A percentile compares a stretch with the other conserved stretches of the same genome.
phyloP scores from a whole-genome alignment of 2,888 invertebrate genomes.

The Nomada fabriciana region DNA sequence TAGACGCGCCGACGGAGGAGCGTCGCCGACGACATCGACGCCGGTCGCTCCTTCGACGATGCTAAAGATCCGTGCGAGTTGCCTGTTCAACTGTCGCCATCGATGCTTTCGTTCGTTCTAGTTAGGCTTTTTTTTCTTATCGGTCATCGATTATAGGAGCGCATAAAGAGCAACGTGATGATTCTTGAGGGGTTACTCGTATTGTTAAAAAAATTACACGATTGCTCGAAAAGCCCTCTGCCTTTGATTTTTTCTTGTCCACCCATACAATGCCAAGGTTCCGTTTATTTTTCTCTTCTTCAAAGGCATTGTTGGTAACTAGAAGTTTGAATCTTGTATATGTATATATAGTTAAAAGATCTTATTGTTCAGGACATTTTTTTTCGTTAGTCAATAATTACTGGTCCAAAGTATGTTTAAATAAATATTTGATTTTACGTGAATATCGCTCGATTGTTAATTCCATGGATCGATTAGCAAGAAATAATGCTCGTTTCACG shows the following conservation, averaged over 20 bases:
- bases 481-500: slow-evolving; percentile 59
- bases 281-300: neutral
- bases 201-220: neutral
- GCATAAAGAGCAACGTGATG: neutral
- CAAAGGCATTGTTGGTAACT: too few relatives aligned
- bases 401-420: neutral
- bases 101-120: neutral
- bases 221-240: neutral
- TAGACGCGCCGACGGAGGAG: slow-evolving; percentile 60
- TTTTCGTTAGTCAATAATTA: neutral
- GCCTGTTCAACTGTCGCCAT: neutral
- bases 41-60: slow-evolving; percentile 30
- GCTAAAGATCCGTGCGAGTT: neutral
- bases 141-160: slow-evolving; percentile 3
- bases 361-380: neutral
- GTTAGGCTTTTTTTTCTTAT: neutral
- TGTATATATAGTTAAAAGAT: too few relatives aligned
- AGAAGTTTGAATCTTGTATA: too few relatives aligned
- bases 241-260: neutral
- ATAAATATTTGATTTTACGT: neutral
- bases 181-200: slow-evolving; percentile 1
- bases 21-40: slow-evolving; percentile 48
- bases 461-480: slow-evolving; percentile 46
- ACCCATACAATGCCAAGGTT: slow-evolving; percentile 22
- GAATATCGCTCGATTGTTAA: slow-evolving; percentile 42